These are phyloP conservation scores for Caranx melampygus DNA, from an alignment of 2,113 vertebrate species.

Conservation along the genomic window DNA sequence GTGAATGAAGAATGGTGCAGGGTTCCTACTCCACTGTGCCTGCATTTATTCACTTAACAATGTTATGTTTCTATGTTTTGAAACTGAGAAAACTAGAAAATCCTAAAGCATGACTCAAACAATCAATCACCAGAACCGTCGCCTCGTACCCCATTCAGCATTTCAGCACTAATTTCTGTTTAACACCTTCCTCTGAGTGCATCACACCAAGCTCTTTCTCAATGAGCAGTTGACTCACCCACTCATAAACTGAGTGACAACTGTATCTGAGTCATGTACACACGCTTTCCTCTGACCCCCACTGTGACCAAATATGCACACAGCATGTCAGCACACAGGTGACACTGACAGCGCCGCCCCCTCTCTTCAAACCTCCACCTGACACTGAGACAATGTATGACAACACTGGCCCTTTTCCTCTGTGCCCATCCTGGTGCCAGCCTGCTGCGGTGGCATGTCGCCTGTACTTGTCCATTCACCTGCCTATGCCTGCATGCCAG, in stretches of 20 bases:
- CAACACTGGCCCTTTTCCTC: conserved; percentile 25
- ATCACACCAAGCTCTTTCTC: conserved; percentile 20
- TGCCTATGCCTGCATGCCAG: conserved; percentile 19
- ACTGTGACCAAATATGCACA: conserved; percentile 59
- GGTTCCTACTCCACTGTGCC: background rate
- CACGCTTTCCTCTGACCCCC: conserved; percentile 30
- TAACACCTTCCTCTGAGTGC: background rate
- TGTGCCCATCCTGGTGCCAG: background rate
- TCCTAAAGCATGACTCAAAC: background rate
- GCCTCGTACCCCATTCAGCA: background rate
- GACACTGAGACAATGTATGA: conserved; percentile 45
- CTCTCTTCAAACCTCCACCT: background rate
- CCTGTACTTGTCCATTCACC: conserved; percentile 43
- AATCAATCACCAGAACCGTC: background rate
- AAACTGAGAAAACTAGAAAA: background rate
- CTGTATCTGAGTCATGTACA: conserved; percentile 50
- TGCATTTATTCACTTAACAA: background rate
- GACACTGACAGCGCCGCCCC: conserved; percentile 37
- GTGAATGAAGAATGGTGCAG: background rate
- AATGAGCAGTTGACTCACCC: conserved; percentile 28
- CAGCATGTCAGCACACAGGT: conserved; percentile 59
- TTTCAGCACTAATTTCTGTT: background rate
- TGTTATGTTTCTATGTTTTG: background rate
- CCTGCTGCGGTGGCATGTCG: conserved; percentile 14
- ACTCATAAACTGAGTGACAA: conserved; percentile 39